Percentiles rank a stretch among this genome's conserved stretches.
Conservation (phyloP, 1,140 invertebrate genomes). For the Cotesia typhae region DNA sequence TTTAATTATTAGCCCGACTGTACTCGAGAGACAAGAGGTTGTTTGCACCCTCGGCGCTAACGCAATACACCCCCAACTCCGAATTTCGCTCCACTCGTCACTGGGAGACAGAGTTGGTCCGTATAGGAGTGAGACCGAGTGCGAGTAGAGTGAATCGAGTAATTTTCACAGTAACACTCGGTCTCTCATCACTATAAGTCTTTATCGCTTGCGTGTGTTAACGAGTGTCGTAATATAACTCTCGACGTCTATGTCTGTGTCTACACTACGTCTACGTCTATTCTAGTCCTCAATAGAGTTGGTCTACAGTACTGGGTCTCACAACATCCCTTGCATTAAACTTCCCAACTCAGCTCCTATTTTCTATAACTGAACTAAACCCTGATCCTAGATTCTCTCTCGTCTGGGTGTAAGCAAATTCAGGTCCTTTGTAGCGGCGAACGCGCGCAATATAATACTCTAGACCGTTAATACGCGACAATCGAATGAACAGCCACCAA, state of each 20-base stretch:
- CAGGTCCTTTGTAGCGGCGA: slow-evolving; percentile 24
- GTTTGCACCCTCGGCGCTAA: slow-evolving; percentile 61
- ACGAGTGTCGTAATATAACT: too few species aligned
- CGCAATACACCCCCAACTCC: slow-evolving; percentile 49
- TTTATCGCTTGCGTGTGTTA: too few species aligned
- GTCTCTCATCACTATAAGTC: neutral
- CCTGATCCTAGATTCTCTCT: neutral
- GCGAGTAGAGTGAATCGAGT: neutral
- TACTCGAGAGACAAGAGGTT: slow-evolving; percentile 50
- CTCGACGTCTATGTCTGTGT: slow-evolving; percentile 38
- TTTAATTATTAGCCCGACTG: slow-evolving; percentile 61
- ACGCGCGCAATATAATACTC: slow-evolving; percentile 3
- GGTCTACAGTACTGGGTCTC: too few species aligned
- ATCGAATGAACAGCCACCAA: slow-evolving; percentile 25
- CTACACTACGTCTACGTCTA: neutral
- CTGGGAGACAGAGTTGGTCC: too few species aligned
- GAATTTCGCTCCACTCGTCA: too few species aligned
- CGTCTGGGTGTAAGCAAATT: slow-evolving; percentile 20
- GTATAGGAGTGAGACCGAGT: neutral
- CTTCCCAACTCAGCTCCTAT: neutral
- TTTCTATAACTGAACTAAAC: neutral
- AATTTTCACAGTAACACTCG: neutral
- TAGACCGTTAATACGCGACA: slow-evolving; percentile 34
- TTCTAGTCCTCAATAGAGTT: slow-evolving; percentile 1
- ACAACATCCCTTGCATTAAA: neutral